Base-by-base conservation (phyloP, 2,797 vertebrate species). In the Platyrinchus mystaceus region DNA sequence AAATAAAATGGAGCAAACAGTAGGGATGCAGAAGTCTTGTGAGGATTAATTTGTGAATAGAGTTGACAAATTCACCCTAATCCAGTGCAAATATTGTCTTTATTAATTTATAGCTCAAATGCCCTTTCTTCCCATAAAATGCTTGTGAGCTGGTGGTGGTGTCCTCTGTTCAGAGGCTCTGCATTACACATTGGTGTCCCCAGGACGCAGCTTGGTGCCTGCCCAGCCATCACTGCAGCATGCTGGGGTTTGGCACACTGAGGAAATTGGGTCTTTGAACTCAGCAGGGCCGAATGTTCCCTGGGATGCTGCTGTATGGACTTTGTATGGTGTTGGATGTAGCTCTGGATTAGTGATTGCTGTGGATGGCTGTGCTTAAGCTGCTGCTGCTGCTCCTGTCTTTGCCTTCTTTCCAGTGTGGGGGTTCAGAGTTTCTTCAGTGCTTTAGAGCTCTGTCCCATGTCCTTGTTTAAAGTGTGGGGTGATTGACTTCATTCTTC, bases 171-270 rank as follows among this genome's bases (percentile, higher is more conserved):
- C 6, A 3, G 46, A 6, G 50, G n/a, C 67, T 70, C 21, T 18
- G 74, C 58, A 24, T 67, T 34, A 2, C 24, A 0, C 10, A 0
- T 4, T 43, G 7, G 9, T 12, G 8, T 44, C 37, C 28, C 52
- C 3, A 6, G 70, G 44, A 26, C 15, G 58, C 62, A 19, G 36
- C 41, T 49, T 10, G 12, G 8, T 43, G 43, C 37, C 21, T 37
- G 71, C 63, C 34, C 36, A 16, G 46, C 56, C 13, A 0, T 6
- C 9, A 9, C 43, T 27, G 55, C 49, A 22, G 27, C 2, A 0
- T 1, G 0, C 4, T 2, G 2, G 18, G 37, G 6, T n/a, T 39
- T 5, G 5, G 37, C 26, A 36, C 3, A 0, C 32, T 34, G 41
- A 28, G 52, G 10, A 73, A 20, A 34, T 36, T 5, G 2, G 11